Base-by-base conservation (phyloP, 1,140 invertebrate species). In the Drosophila prosaltans region DNA sequence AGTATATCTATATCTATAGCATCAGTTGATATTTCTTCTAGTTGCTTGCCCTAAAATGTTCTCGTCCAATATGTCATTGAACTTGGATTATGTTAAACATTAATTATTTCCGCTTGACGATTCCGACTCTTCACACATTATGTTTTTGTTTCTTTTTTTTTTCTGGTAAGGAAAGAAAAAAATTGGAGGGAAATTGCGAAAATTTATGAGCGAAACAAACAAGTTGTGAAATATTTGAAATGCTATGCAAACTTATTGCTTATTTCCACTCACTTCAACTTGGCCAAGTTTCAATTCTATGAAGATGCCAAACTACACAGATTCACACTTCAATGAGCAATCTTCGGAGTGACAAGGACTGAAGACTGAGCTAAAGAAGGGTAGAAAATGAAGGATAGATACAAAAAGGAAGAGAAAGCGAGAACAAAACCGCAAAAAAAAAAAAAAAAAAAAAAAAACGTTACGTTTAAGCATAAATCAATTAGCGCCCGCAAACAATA, bases 391-490 rank as follows among this genome's bases (percentile, higher is more conserved):
- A 16, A 32, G 0, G 40, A 26, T 2, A 16, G 45, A 16, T 10
- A 9, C 16, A 8, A 9, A 51, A 40, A 51, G n/a, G 24, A 28
- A 57, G 30, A 58, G 39, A 51, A 21, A 4, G 21, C 16, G 8
- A 55, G 36, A 70, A 55, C 3, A 36, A 36, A 70, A 32, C 66
- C 61, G 65, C 69, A 76, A 75, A 75, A 55, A 59, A 60, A 60
- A 39, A 59, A 60, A 60, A 39, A 64, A 76, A 68, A 58, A 75
- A 62, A 54, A 59, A 76, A 61, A 61, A 62, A 57, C 8, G 6
- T 51, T 51, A 3, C 43, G 55, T 62, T 77, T 24, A 39, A 58
- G 48, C 67, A 67, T 89, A 89, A 89, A 89, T 88, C 84, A 88
- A 88, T 89, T 88, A 88, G 80, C 67, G 67, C 61, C 61, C 67